Conservation (phyloP, 2,113 vertebrate genomes). For the Dasyurus viverrinus region DNA sequence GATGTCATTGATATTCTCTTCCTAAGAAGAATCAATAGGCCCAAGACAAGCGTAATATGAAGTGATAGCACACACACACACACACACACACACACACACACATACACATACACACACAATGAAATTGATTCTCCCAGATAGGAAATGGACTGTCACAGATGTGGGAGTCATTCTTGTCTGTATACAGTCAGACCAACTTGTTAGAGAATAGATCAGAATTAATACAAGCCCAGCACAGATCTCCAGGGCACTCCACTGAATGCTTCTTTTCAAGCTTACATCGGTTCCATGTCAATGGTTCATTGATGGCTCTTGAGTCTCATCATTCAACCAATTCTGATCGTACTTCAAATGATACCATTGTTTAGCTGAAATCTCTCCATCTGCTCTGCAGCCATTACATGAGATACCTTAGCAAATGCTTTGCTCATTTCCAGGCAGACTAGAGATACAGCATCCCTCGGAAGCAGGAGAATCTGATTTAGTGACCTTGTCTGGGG, state of each 20-base stretch:
- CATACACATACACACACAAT: background rate
- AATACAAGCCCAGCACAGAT: background rate
- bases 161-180: background rate
- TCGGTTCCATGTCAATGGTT: background rate
- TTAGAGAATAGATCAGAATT: background rate
- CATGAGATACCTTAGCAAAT: background rate
- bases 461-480: background rate
- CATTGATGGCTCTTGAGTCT: background rate
- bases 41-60: background rate
- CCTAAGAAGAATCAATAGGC: background rate
- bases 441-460: background rate
- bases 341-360: background rate
- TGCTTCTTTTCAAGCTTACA: background rate
- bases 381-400: background rate
- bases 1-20: background rate
- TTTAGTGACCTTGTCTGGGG: background rate
- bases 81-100: background rate
- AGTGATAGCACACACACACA: background rate
- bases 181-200: background rate
- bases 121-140: background rate
- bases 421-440: background rate
- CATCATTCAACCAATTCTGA: background rate
- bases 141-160: background rate
- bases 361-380: background rate
- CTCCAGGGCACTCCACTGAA: background rate